A percentile compares a stretch with the other conserved stretches of the same genome.
Evolutionary conservation across 2,888 invertebrate genomes (phyloP).

Genomic region (Zelleria hepariella): DNA sequence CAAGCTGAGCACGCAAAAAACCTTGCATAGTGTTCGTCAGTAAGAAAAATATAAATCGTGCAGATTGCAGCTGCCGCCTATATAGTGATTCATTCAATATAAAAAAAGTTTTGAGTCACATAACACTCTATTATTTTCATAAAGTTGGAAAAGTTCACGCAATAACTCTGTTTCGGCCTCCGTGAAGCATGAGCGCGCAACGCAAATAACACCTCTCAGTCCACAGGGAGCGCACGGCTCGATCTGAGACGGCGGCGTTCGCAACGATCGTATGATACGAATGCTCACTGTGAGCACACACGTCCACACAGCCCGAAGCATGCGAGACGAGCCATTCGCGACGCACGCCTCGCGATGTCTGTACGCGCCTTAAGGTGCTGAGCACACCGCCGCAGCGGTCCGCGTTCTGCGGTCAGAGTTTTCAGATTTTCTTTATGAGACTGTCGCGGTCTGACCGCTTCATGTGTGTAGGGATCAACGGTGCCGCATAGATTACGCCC

Average conservation of each 20-base stretch:
- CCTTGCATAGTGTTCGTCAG: conserved; percentile 3
- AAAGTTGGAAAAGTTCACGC: no score
- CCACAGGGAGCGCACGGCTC: not conserved
- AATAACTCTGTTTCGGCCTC: no score
- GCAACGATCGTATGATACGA: conserved; percentile 5
- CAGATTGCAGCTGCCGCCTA: no score
- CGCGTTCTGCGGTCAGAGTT: no score
- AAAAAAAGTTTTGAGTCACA: no score
- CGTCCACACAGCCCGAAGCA: conserved; percentile 7
- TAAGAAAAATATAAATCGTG: not conserved
- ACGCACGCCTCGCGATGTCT: conserved; percentile 6
- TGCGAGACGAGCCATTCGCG: conserved; percentile 7
- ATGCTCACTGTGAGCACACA: conserved; percentile 6
- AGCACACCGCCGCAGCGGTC: no score
- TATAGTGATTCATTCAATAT: no score
- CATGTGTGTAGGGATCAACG: no score
- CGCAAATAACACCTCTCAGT: not conserved
- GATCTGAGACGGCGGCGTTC: not conserved
- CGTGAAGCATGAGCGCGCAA: not conserved
- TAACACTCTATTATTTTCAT: no score
- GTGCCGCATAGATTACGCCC: no score
- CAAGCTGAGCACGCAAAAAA: conserved; percentile 6
- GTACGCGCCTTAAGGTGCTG: conserved; percentile 6
- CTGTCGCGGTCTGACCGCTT: no score
- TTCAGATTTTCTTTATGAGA: no score